Evolutionary conservation across 2,797 vertebrate genomes (phyloP).

Genomic region (Scarus forsteni): DNA sequence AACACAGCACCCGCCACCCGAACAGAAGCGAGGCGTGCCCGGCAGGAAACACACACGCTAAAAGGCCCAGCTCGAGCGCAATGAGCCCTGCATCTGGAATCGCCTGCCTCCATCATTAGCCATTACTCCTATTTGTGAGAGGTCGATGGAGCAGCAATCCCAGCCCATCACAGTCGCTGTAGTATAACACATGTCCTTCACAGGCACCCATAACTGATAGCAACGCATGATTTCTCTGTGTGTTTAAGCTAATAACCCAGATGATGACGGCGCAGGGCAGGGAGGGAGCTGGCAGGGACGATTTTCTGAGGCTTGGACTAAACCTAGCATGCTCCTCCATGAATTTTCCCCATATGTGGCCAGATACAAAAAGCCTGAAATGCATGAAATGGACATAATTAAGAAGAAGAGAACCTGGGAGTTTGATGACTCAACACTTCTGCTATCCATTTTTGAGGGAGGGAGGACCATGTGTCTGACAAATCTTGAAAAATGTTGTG

Average conservation of each 20-base stretch:
- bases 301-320: too few species aligned
- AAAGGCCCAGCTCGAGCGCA: slow-evolving; percentile 35
- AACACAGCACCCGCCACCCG: slow-evolving; percentile 34
- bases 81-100: slow-evolving; percentile 49
- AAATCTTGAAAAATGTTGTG: too few species aligned
- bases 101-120: slow-evolving; percentile 58
- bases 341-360: too few species aligned
- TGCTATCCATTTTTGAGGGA: too few species aligned
- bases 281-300: too few species aligned
- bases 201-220: slow-evolving; percentile 36
- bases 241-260: slow-evolving; percentile 52
- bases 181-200: slow-evolving; percentile 52
- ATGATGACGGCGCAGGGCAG: slow-evolving; percentile 13
- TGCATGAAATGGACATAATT: too few species aligned
- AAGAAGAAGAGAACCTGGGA: too few species aligned
- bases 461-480: too few species aligned
- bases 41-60: slow-evolving; percentile 42
- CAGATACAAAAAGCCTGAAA: too few species aligned
- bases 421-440: too few species aligned
- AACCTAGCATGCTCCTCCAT: too few species aligned
- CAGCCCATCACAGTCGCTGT: slow-evolving; percentile 22
- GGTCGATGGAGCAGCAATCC: slow-evolving; percentile 46
- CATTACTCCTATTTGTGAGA: slow-evolving; percentile 53
- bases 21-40: slow-evolving; percentile 18
- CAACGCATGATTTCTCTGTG: slow-evolving; percentile 33